Percentiles rank a stretch among this genome's conserved stretches.
Evolutionary conservation across 1,140 invertebrate species (phyloP).

Genomic region (Micrasema minimum): DNA sequence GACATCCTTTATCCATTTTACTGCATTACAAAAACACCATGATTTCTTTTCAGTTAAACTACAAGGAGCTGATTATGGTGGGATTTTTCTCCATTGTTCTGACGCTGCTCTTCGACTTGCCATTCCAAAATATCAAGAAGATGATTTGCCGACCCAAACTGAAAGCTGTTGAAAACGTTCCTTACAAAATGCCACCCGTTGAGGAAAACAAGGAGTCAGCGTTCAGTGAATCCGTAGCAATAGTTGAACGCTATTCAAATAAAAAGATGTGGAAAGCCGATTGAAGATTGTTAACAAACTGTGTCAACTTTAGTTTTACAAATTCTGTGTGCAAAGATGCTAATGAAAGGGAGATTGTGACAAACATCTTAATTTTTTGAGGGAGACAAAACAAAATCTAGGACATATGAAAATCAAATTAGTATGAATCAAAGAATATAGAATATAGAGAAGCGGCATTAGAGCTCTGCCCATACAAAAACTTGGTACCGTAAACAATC

Average conservation of each 20-base stretch:
- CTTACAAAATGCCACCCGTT: conserved; percentile 15
- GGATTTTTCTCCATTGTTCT: conserved; percentile 59
- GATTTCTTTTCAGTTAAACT: conserved; percentile 62
- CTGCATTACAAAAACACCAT: too few species aligned
- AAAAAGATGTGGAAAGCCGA: conserved; percentile 35
- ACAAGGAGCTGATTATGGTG: conserved; percentile 64
- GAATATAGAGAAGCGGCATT: too few species aligned
- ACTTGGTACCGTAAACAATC: too few species aligned
- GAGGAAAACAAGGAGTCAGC: background rate
- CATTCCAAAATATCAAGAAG: conserved; percentile 66
- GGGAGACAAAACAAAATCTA: too few species aligned
- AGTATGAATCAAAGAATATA: too few species aligned
- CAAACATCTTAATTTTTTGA: too few species aligned
- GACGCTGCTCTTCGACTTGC: conserved; percentile 65
- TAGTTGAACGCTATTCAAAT: conserved; percentile 23
- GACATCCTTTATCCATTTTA: too few species aligned
- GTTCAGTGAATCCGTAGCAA: conserved; percentile 15
- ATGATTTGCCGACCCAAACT: conserved; percentile 20
- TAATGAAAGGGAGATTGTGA: too few species aligned
- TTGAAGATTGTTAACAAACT: background rate
- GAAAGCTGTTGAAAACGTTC: conserved; percentile 6
- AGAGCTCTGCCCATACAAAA: too few species aligned
- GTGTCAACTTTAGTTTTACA: too few species aligned
- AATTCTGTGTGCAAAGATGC: too few species aligned
- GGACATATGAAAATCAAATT: too few species aligned